Conservation (phyloP, 1,140 invertebrate species). For the Vanessa atalanta region DNA sequence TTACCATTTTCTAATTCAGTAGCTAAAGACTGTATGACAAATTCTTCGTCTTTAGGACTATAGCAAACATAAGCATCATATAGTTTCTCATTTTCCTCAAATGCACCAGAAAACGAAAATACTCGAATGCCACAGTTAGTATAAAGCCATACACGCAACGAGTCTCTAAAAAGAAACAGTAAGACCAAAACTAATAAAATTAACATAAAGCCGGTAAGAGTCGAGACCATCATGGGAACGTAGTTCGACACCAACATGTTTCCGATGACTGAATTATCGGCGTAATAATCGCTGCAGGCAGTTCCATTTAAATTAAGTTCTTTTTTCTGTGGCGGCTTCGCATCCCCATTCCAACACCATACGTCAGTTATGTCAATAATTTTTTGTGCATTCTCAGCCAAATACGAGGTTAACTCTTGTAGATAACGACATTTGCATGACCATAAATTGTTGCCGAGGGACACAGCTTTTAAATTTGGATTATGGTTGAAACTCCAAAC, state of each 20-base stretch:
- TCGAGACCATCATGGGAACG: conserved; percentile 90
- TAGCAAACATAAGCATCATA: conserved; percentile 97
- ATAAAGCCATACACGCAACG: conserved; percentile 92
- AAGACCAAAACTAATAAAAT: conserved; percentile 87
- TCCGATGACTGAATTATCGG: conserved; percentile 90
- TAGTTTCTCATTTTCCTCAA: conserved; percentile 90
- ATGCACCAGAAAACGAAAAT: conserved; percentile 83
- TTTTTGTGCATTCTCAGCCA: conserved; percentile 90
- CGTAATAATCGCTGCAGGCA: conserved; percentile 90
- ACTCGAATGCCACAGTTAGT: conserved; percentile 92
- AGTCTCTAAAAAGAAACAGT: conserved; percentile 90
- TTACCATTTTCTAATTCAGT: conserved; percentile 90
- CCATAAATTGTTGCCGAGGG: conserved; percentile 91
- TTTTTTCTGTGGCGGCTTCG: conserved; percentile 85
- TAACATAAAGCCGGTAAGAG: conserved; percentile 87
- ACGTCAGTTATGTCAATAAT: conserved; percentile 89
- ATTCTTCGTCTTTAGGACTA: conserved; percentile 95
- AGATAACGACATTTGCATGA: conserved; percentile 94
- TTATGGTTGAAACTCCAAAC: conserved; percentile 91
- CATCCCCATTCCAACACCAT: conserved; percentile 90
- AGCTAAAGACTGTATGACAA: conserved; percentile 91
- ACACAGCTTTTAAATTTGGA: conserved; percentile 85
- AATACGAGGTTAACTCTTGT: conserved; percentile 91
- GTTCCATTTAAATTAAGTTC: conserved; percentile 91
- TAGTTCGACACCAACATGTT: conserved; percentile 92